Evolutionary conservation across 2,888 invertebrate species (phyloP).

Genomic region (Leptogaster cylindrica): DNA sequence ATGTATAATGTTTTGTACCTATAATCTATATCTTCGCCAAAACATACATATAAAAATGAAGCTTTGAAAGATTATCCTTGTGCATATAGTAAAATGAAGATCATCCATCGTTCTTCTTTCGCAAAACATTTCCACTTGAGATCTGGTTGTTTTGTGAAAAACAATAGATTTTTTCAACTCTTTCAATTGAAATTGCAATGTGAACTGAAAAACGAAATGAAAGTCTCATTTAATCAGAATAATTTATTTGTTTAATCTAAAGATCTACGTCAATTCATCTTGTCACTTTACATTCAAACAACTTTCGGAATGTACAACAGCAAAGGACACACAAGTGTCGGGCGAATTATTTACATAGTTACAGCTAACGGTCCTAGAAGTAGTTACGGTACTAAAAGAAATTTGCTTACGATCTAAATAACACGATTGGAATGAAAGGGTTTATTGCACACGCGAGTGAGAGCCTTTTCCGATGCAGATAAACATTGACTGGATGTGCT

Average conservation of each 20-base stretch:
- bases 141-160: too few species aligned
- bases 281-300: slow-evolving; percentile 36
- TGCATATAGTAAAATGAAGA: too few species aligned
- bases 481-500: too few species aligned
- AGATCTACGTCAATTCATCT: slow-evolving; percentile 33
- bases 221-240: slow-evolving; percentile 36
- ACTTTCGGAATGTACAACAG: slow-evolving; percentile 37
- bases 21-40: too few species aligned
- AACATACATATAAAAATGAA: too few species aligned
- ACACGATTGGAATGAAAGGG: slow-evolving; percentile 6
- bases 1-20: too few species aligned
- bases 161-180: too few species aligned
- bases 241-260: slow-evolving; percentile 41
- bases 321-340: slow-evolving; percentile 23
- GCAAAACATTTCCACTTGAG: too few species aligned
- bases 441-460: slow-evolving; percentile 31
- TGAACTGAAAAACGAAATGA: too few species aligned
- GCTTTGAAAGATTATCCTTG: too few species aligned
- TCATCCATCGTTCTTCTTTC: too few species aligned
- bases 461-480: neutral
- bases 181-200: too few species aligned
- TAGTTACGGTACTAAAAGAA: slow-evolving; percentile 15
- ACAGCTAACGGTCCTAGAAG: slow-evolving; percentile 13
- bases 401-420: slow-evolving; percentile 10
- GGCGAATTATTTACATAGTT: slow-evolving; percentile 31